A percentile compares a stretch with the other conserved stretches of the same genome.
phyloP scores from a whole-genome alignment of 2,113 vertebrate genomes.

The Pterophyllum scalare region DNA sequence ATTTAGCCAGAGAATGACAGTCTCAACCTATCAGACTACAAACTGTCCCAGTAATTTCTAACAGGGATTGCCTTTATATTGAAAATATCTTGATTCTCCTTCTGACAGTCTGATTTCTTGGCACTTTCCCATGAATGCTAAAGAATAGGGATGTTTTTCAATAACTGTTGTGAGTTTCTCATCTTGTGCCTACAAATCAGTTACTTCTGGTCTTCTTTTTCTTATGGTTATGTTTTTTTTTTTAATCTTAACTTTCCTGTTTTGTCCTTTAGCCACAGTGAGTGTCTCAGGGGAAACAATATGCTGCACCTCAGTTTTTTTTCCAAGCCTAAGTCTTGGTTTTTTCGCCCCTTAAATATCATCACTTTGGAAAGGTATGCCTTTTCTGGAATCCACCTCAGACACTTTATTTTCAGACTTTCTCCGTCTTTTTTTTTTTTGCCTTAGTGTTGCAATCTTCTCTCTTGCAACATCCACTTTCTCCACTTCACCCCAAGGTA shows the following conservation, averaged over 20 bases:
- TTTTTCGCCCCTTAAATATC: not conserved
- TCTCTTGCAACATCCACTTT: not conserved
- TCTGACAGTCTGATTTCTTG: not conserved
- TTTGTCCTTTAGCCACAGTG: not conserved
- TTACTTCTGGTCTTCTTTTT: not conserved
- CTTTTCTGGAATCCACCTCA: not conserved
- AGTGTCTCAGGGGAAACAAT: not conserved
- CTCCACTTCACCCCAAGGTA: not conserved
- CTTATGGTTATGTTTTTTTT: not conserved
- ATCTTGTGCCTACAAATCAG: not conserved
- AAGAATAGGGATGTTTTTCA: not conserved
- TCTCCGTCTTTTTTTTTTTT: not conserved
- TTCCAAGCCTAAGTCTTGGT: not conserved
- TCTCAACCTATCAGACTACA: too few relatives aligned
- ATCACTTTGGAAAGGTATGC: not conserved
- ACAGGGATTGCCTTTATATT: not conserved
- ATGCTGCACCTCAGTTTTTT: not conserved
- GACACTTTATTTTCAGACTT: not conserved
- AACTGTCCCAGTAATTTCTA: too few relatives aligned
- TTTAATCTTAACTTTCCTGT: not conserved
- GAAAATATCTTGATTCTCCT: not conserved
- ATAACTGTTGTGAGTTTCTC: not conserved
- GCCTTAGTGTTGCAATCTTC: not conserved
- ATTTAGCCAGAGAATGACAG: too few relatives aligned
- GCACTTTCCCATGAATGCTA: too few relatives aligned